A percentile compares a stretch with the other conserved stretches of the same genome.
Evolutionary conservation across 2,888 invertebrate species (phyloP).

Genomic region (Lycaena phlaeas): DNA sequence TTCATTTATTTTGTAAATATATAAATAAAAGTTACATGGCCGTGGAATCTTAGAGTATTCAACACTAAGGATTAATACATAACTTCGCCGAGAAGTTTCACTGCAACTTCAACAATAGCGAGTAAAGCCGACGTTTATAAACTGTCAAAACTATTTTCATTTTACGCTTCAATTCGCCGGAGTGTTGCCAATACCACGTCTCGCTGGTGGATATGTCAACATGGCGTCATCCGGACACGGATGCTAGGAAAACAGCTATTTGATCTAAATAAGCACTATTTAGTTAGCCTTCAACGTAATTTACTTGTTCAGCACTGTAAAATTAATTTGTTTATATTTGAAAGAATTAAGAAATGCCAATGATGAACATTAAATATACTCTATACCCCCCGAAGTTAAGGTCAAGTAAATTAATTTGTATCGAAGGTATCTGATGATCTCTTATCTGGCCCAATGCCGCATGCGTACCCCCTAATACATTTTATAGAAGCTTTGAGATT

Average conservation of each 20-base stretch:
- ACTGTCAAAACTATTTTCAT: conserved; percentile 22
- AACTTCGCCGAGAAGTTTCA: neutral
- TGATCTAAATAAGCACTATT: conserved; percentile 4
- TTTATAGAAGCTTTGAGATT: too few species aligned
- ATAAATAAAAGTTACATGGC: neutral
- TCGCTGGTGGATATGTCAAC: conserved; percentile 20
- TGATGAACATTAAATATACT: too few species aligned
- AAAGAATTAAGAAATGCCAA: too few species aligned
- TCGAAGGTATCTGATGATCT: too few species aligned
- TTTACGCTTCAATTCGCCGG: conserved; percentile 24
- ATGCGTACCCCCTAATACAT: too few species aligned
- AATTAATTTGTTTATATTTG: too few species aligned
- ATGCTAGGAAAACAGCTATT: conserved; percentile 3
- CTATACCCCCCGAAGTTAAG: too few species aligned
- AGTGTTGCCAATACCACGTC: conserved; percentile 23
- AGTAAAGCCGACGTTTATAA: conserved; percentile 11
- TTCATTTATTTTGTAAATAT: too few species aligned
- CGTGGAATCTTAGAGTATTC: neutral
- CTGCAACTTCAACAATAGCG: conserved; percentile 8
- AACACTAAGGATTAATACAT: conserved; percentile 1
- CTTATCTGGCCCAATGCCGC: too few species aligned
- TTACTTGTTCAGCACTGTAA: neutral
- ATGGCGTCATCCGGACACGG: conserved; percentile 20
- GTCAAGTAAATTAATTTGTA: too few species aligned
- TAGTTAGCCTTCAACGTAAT: neutral